Conservation (phyloP, 2,888 invertebrate genomes). For the Esperia sulphurella region DNA sequence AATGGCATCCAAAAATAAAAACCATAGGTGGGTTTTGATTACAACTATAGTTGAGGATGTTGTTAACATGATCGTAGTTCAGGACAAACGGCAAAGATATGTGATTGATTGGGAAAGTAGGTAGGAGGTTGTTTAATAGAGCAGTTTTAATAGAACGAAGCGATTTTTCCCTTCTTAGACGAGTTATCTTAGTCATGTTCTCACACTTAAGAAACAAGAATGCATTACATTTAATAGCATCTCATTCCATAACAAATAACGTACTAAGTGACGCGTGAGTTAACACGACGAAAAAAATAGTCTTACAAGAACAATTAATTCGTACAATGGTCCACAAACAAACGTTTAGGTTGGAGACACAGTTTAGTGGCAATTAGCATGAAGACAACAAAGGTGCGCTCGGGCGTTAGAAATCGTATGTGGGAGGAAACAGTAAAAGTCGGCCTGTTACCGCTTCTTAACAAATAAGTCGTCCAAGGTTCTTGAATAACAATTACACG, state of each 20-base stretch:
- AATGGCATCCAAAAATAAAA: not conserved
- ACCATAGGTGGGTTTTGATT: not conserved
- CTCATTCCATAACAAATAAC: no score
- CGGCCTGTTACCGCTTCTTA: conserved; percentile 33
- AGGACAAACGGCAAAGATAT: no score
- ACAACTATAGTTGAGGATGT: not conserved
- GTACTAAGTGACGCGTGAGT: no score
- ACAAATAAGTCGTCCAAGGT: conserved; percentile 45
- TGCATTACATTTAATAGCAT: no score
- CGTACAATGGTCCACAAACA: conserved; percentile 35
- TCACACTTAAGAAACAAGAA: no score
- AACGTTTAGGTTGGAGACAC: conserved; percentile 21
- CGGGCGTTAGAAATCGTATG: conserved; percentile 31
- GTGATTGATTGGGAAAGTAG: no score
- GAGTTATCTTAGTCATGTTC: no score
- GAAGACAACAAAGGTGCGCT: conserved; percentile 31
- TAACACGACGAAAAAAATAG: conserved; percentile 47
- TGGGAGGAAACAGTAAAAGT: conserved; percentile 53
- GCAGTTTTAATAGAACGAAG: no score
- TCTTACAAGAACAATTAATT: conserved; percentile 27
- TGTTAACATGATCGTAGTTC: no score
- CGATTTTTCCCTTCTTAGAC: no score
- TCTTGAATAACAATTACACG: conserved; percentile 38
- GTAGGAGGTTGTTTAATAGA: not conserved
- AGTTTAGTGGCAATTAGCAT: conserved; percentile 37